These are phyloP conservation scores for Acanthopleura granulata DNA, from an alignment of 2,888 invertebrate genomes.

Conservation along the genomic window DNA sequence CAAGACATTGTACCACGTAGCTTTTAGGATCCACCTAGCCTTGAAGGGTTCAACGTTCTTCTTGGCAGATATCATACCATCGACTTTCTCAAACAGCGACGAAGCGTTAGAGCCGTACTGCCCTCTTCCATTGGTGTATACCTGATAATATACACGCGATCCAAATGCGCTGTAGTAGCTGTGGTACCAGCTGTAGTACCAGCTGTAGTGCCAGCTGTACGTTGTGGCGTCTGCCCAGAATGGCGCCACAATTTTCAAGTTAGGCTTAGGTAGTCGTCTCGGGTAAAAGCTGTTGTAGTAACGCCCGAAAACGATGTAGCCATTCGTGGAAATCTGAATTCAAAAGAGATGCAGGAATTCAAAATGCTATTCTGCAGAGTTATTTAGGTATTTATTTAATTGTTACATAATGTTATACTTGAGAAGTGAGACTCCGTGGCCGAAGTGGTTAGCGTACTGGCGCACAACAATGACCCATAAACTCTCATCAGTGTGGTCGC, in stretches of 20 bases:
- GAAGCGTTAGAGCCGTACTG: background rate
- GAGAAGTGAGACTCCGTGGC: too few relatives aligned
- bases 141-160: background rate
- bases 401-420: too few relatives aligned
- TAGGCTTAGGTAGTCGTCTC: background rate
- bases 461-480: too few relatives aligned
- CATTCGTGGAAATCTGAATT: constrained; percentile 1
- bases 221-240: constrained; percentile 17
- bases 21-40: constrained; percentile 5
- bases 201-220: background rate
- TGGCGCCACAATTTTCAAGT: constrained; percentile 4
- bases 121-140: background rate
- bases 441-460: too few relatives aligned
- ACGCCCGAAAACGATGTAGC: constrained; percentile 1
- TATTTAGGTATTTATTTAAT: too few relatives aligned
- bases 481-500: too few relatives aligned
- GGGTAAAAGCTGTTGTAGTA: background rate
- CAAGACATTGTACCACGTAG: constrained; percentile 1
- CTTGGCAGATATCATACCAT: background rate
- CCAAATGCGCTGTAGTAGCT: background rate
- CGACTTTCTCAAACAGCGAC: background rate
- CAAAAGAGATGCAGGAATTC: background rate
- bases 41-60: background rate
- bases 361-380: too few relatives aligned
- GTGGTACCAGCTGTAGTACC: background rate